Conservation (phyloP, 2,888 invertebrate species). For the Heliconius sara region DNA sequence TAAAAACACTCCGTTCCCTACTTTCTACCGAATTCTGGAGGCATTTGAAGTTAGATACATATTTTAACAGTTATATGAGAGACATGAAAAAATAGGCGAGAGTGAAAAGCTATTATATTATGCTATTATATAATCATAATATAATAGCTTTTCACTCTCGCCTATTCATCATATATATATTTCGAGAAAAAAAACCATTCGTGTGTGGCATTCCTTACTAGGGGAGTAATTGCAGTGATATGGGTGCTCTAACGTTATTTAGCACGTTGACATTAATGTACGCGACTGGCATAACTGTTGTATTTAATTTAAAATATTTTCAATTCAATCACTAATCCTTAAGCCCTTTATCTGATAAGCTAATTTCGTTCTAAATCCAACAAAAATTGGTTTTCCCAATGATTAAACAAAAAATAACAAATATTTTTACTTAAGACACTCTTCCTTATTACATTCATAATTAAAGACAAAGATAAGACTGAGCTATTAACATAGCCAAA, state of each 20-base stretch:
- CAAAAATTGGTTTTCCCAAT: background rate
- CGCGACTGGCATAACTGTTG: slow-evolving; percentile 65
- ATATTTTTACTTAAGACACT: background rate
- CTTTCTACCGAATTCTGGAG: too few relatives aligned
- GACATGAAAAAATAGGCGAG: too few relatives aligned
- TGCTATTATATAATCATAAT: too few relatives aligned
- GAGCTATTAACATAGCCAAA: background rate
- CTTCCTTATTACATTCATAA: background rate
- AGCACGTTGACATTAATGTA: slow-evolving; percentile 74
- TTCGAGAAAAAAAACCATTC: background rate
- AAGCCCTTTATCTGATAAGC: background rate
- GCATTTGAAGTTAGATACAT: too few relatives aligned
- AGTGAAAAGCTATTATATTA: too few relatives aligned
- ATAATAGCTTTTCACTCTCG: too few relatives aligned
- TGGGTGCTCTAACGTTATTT: slow-evolving; percentile 81
- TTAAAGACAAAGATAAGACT: background rate
- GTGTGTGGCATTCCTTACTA: slow-evolving; percentile 47
- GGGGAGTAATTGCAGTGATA: slow-evolving; percentile 77
- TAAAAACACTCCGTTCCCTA: too few relatives aligned
- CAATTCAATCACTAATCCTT: slow-evolving; percentile 44
- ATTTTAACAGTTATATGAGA: too few relatives aligned
- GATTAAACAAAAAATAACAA: background rate
- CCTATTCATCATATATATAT: too few relatives aligned
- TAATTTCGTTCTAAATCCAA: background rate
- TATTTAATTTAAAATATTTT: slow-evolving; percentile 75